Conservation (phyloP, 2,113 vertebrate species). For the Corydoras sp. region DNA sequence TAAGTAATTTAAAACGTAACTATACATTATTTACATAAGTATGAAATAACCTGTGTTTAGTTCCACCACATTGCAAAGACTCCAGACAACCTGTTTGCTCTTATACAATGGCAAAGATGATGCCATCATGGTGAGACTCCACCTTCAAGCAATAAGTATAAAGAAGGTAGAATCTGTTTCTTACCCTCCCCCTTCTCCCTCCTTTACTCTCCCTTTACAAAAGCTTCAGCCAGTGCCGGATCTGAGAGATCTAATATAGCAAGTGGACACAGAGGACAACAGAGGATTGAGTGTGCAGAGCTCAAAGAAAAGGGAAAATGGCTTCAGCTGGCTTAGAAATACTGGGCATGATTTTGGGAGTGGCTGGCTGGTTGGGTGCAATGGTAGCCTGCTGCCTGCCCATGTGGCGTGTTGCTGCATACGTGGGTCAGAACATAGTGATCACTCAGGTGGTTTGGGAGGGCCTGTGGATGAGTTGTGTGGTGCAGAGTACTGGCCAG, state of each 20-base stretch:
- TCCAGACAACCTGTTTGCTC: not conserved
- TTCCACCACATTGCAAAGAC: too few relatives aligned
- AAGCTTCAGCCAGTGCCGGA: slow-evolving; percentile 36
- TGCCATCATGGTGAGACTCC: slow-evolving; percentile 65
- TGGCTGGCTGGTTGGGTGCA: slow-evolving; percentile 70
- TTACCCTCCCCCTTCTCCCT: slow-evolving; percentile 43
- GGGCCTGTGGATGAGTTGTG: slow-evolving; percentile 75
- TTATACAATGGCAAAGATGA: slow-evolving; percentile 51
- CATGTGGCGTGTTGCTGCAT: slow-evolving; percentile 72
- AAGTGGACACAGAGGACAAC: slow-evolving; percentile 28
- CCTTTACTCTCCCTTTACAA: not conserved
- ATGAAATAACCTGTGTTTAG: too few relatives aligned
- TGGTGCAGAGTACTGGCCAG: slow-evolving; percentile 76
- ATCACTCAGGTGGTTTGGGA: slow-evolving; percentile 76
- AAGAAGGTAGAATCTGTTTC: slow-evolving; percentile 65
- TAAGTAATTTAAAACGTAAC: too few relatives aligned
- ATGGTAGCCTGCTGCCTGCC: slow-evolving; percentile 72
- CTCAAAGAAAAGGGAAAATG: slow-evolving; percentile 38
- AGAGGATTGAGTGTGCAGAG: slow-evolving; percentile 1
- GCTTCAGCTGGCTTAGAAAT: slow-evolving; percentile 69
- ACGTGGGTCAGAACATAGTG: slow-evolving; percentile 72
- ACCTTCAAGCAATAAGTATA: slow-evolving; percentile 68
- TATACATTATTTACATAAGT: too few relatives aligned
- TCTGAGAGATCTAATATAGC: slow-evolving; percentile 59
- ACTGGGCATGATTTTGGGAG: slow-evolving; percentile 68